Base-by-base conservation (phyloP, 2,888 invertebrate species). In the Harpalus rubripes region DNA sequence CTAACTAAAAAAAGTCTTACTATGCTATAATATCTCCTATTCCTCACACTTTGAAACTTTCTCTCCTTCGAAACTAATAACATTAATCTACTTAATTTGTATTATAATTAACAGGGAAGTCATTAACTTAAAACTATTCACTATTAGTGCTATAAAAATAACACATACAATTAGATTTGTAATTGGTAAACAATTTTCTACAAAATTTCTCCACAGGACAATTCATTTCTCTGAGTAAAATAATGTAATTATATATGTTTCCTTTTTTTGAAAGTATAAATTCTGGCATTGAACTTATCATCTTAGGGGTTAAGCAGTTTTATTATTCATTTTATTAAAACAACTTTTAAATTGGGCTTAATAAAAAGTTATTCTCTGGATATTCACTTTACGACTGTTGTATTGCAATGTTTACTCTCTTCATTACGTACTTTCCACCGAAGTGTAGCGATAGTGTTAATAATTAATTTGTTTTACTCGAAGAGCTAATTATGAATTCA, bases 301-400 rank as follows among this genome's bases (percentile, higher is more conserved):
- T 18, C 72, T 41, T 41, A 7, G 41, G 44, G 72, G 72, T 74
- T 44, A 74, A 74, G 12, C 10, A 74, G 44, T 74, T 74, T 74
- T 74, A 74, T 74, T 74, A 74, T 74, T 74, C 72, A 74, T 74
- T 74, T 74, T 74, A 68, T 68, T 68, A 68, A 74, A 44, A 74
- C 72, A 74, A 74, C 72, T 74, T 74, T 74, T 74, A 74, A 74
- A 74, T 74, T 74, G 72, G 72, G 18, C 44, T 74, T 10, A 63
- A 63, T 63, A 63, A 26, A 63, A 63, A 63, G 44, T 44, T 41
- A 16, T 15, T 68, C 68, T 32, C 22, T n/a, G 26, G 2, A 68
- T 26, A 68, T 74, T 74, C 44, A 74, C 44, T 74, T 74, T 74
- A 74, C 72, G 72, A 74, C 41, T 10, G 41, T 74, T 41, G 16